Conservation (phyloP, 2,888 invertebrate species). For the Sisyra terminalis region DNA sequence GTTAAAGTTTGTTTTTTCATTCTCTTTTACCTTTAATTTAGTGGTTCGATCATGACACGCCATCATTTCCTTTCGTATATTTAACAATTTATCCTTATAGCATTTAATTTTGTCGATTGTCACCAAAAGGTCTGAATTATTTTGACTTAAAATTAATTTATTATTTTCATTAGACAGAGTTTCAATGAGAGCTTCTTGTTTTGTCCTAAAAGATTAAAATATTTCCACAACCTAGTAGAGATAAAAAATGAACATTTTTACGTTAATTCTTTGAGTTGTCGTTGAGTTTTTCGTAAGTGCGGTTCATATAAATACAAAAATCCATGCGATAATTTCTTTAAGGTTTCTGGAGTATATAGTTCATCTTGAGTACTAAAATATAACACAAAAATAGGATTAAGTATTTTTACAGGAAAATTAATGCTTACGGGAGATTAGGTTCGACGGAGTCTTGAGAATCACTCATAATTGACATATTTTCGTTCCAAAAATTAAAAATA, state of each 20-base stretch:
- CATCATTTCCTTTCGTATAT: conserved; percentile 28
- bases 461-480: too few species aligned
- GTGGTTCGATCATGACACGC: conserved; percentile 25
- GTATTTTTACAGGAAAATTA: too few species aligned
- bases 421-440: too few species aligned
- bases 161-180: conserved; percentile 22
- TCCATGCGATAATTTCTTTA: conserved; percentile 21
- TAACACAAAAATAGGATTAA: too few species aligned
- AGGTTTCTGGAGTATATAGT: conserved; percentile 11
- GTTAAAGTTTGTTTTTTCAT: conserved; percentile 3
- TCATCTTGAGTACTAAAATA: conserved; percentile 6
- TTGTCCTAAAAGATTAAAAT: conserved; percentile 13
- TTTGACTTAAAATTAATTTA: conserved; percentile 16
- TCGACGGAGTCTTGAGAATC: too few species aligned
- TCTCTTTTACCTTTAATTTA: conserved; percentile 25
- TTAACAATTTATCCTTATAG: conserved; percentile 26
- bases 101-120: conserved; percentile 24
- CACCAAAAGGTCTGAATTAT: conserved; percentile 16
- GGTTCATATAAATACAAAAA: conserved; percentile 22
- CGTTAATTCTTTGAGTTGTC: conserved; percentile 27
- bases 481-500: too few species aligned
- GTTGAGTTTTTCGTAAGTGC: conserved; percentile 22
- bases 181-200: conserved; percentile 21
- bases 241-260: conserved; percentile 16
- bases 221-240: conserved; percentile 7